phyloP scores from a whole-genome alignment of 2,113 vertebrate species.

The Siniperca chuatsi region DNA sequence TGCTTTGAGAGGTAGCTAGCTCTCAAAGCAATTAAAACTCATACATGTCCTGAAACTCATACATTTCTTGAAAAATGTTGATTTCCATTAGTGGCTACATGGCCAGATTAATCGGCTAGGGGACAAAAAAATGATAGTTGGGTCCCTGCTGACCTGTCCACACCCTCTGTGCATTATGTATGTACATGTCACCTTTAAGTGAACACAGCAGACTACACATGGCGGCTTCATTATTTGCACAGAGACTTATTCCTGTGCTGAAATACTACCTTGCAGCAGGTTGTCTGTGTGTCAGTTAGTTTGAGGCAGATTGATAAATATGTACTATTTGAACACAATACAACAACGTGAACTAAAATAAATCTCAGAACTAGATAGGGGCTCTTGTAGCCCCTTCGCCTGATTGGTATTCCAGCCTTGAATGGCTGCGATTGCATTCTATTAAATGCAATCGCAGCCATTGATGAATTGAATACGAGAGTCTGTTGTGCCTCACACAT shows the following conservation, averaged over 20 bases:
- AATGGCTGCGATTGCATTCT: background rate
- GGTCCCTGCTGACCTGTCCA: background rate
- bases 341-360: background rate
- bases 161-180: background rate
- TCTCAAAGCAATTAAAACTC: too few relatives aligned
- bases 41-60: background rate
- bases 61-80: background rate
- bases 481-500: background rate
- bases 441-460: background rate
- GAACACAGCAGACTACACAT: too few relatives aligned
- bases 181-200: too few relatives aligned
- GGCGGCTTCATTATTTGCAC: background rate
- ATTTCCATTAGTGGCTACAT: background rate
- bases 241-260: background rate
- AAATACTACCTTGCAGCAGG: too few relatives aligned
- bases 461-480: background rate
- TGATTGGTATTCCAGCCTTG: background rate
- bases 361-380: background rate
- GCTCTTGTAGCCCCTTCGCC: too few relatives aligned
- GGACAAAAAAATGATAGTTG: background rate
- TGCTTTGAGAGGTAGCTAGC: too few relatives aligned
- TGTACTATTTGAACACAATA: background rate
- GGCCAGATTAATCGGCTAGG: too few relatives aligned
- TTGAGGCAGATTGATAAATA: background rate
- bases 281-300: background rate